Evolutionary conservation across 2,888 invertebrate species (phyloP).

Genomic region (Lochmaea crataegi): DNA sequence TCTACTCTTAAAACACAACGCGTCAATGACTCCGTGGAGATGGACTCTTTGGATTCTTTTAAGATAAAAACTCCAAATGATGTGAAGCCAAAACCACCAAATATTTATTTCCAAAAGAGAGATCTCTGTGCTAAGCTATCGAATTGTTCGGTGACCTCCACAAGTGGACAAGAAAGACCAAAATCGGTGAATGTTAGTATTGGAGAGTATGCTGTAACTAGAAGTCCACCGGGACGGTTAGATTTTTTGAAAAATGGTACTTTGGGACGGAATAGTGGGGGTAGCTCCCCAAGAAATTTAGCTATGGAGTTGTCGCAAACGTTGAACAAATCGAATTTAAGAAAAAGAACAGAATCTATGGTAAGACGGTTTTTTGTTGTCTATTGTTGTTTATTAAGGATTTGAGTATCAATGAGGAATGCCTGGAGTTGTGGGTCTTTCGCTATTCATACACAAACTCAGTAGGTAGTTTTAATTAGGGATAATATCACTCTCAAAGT

Average conservation of each 20-base stretch:
- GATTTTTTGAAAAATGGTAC: slow-evolving; percentile 72
- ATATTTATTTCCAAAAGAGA: slow-evolving; percentile 72
- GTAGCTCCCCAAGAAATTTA: slow-evolving; percentile 63
- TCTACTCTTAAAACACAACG: slow-evolving; percentile 44
- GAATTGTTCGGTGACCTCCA: slow-evolving; percentile 49
- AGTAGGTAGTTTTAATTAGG: no score
- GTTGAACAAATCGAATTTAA: slow-evolving; percentile 80
- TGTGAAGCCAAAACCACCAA: slow-evolving; percentile 74
- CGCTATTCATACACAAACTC: no score
- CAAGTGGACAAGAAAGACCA: slow-evolving; percentile 58
- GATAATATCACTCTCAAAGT: no score
- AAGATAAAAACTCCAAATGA: slow-evolving; percentile 75
- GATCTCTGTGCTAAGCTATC: slow-evolving; percentile 52
- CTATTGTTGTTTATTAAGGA: no score
- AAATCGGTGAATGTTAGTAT: slow-evolving; percentile 77
- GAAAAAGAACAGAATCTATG: slow-evolving; percentile 76
- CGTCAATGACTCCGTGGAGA: slow-evolving; percentile 73
- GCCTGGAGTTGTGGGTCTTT: not conserved
- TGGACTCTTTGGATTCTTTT: slow-evolving; percentile 82
- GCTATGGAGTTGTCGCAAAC: slow-evolving; percentile 82
- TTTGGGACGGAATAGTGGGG: slow-evolving; percentile 47
- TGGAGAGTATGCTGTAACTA: slow-evolving; percentile 73
- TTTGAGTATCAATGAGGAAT: not conserved
- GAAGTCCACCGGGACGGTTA: slow-evolving; percentile 77
- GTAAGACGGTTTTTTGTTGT: slow-evolving; percentile 62